phyloP scores from a whole-genome alignment of 2,888 invertebrate species.

The Platycheirus rosarum region DNA sequence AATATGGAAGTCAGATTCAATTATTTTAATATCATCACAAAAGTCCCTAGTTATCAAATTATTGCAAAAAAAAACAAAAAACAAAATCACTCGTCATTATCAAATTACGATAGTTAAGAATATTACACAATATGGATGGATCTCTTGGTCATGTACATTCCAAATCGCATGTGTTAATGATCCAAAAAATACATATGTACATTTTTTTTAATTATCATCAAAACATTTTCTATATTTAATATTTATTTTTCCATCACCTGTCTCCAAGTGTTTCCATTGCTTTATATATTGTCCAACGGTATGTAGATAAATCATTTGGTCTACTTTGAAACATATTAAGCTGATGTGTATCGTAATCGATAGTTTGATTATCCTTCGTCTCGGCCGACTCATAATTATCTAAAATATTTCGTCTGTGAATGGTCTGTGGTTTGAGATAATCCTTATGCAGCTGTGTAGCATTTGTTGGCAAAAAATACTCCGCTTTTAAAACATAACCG shows the following conservation, averaged over 20 bases:
- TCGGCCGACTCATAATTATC: constrained; percentile 60
- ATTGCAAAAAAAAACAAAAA: too few species aligned
- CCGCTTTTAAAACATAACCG: constrained; percentile 80
- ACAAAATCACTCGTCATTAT: too few species aligned
- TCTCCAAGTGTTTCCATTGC: constrained; percentile 78
- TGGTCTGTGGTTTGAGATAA: constrained; percentile 78
- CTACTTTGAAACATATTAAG: constrained; percentile 70
- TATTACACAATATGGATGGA: too few species aligned
- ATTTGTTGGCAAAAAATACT: constrained; percentile 79
- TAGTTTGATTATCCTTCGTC: constrained; percentile 42
- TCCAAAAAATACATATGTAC: too few species aligned
- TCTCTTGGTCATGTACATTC: too few species aligned
- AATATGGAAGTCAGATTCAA: too few species aligned
- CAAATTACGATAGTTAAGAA: too few species aligned
- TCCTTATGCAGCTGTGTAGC: constrained; percentile 77
- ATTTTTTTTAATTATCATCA: too few species aligned
- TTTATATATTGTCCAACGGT: constrained; percentile 80
- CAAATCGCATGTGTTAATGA: too few species aligned
- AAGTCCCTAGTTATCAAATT: too few species aligned
- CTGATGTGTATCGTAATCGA: constrained; percentile 75
- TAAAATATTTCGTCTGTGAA: constrained; percentile 75
- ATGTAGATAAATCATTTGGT: constrained; percentile 74
- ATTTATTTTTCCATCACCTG: constrained; percentile 73
- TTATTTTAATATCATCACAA: too few species aligned
- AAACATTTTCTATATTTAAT: too few species aligned